Percentiles rank a stretch among this genome's conserved stretches.
Conservation (phyloP, 2,797 vertebrate species). For the Emys orbicularis region DNA sequence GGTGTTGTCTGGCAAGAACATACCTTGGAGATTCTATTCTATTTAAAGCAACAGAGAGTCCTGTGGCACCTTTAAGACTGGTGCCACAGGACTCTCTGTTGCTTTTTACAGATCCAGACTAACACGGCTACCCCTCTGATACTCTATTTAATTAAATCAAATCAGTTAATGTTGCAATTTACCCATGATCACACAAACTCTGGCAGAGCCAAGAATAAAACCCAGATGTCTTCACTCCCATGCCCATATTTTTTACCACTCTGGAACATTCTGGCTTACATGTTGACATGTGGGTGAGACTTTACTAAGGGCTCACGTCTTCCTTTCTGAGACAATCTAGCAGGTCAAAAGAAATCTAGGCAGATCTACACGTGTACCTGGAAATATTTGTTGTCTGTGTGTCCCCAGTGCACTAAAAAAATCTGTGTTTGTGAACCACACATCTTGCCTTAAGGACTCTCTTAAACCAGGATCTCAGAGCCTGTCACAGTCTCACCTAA, state of each 20-base stretch:
- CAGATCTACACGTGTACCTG: not conserved
- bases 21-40: not conserved
- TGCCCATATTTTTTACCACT: not conserved
- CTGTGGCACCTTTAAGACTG: too few species aligned
- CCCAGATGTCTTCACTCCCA: not conserved
- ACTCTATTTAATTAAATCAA: not conserved
- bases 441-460: not conserved
- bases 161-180: not conserved
- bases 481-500: not conserved
- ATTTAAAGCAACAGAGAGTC: not conserved
- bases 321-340: not conserved
- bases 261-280: not conserved
- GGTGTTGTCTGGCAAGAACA: not conserved
- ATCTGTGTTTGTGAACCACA: not conserved
- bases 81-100: too few species aligned
- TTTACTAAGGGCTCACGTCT: not conserved
- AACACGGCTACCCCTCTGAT: not conserved
- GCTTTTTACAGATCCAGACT: too few species aligned
- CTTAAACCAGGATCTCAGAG: not conserved
- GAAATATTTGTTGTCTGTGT: not conserved
- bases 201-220: not conserved
- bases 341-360: not conserved
- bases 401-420: not conserved
- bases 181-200: not conserved
- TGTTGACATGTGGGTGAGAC: not conserved